These are phyloP conservation scores for Pangasius macronema DNA, from an alignment of 2,797 vertebrate species.

Conservation along the genomic window DNA sequence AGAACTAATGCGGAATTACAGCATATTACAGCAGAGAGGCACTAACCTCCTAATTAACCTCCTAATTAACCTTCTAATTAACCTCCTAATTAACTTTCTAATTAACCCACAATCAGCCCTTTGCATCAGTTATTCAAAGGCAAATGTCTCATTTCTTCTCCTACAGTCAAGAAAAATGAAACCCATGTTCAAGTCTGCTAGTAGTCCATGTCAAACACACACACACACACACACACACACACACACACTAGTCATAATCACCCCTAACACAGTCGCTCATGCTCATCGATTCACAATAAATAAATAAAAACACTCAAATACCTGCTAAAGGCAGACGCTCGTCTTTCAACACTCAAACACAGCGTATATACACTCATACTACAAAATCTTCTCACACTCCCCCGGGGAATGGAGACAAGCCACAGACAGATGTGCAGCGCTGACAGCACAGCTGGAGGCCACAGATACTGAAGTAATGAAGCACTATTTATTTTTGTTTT, in stretches of 20 bases:
- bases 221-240: slow-evolving; percentile 48
- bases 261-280: not conserved
- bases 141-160: slow-evolving; percentile 1
- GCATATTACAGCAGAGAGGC: slow-evolving; percentile 64
- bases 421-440: slow-evolving; percentile 20
- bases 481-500: not conserved
- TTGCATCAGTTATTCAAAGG: slow-evolving; percentile 2
- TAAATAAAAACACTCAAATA: slow-evolving; percentile 45
- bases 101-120: slow-evolving; percentile 37
- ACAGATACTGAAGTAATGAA: slow-evolving; percentile 22
- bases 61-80: slow-evolving; percentile 4
- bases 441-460: slow-evolving; percentile 42
- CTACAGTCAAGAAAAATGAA: slow-evolving; percentile 29
- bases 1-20: slow-evolving; percentile 53
- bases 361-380: slow-evolving; percentile 65
- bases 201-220: slow-evolving; percentile 24
- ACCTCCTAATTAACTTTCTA: not conserved
- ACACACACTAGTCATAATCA: slow-evolving; percentile 33
- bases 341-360: slow-evolving; percentile 66
- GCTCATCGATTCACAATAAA: slow-evolving; percentile 38
- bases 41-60: slow-evolving; percentile 36
- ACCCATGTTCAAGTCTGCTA: slow-evolving; percentile 60
- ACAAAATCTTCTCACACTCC: slow-evolving; percentile 40
- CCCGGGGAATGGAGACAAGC: slow-evolving; percentile 19
- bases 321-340: slow-evolving; percentile 48